A percentile compares a stretch with the other conserved stretches of the same genome.
Evolutionary conservation across 2,797 vertebrate species (phyloP).

Genomic region (Enteromius argenteus): DNA sequence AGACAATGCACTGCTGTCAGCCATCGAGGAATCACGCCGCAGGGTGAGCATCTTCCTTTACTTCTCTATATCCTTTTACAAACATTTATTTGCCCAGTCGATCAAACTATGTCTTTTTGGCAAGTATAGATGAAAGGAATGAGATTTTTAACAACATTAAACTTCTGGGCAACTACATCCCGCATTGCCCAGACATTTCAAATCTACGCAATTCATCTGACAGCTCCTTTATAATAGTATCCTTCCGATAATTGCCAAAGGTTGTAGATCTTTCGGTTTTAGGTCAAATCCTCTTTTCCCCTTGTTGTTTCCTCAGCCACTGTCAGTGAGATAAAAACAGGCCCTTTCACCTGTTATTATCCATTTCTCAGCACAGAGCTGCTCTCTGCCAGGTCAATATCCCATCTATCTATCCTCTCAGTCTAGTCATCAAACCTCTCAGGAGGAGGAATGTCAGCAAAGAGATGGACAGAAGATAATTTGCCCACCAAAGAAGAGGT

Average conservation of each 20-base stretch:
- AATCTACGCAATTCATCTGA: background rate
- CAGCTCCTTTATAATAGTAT: background rate
- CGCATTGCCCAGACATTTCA: slow-evolving; percentile 5
- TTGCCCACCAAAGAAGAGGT: slow-evolving; percentile 19
- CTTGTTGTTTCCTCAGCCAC: slow-evolving; percentile 34
- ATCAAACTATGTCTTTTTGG: background rate
- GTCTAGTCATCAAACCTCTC: slow-evolving; percentile 43
- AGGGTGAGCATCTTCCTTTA: slow-evolving; percentile 82
- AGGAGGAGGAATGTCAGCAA: slow-evolving; percentile 31
- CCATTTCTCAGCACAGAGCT: slow-evolving; percentile 41
- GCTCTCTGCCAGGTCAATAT: slow-evolving; percentile 51
- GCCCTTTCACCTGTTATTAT: slow-evolving; percentile 52
- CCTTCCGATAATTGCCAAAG: background rate
- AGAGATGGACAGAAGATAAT: slow-evolving; percentile 25
- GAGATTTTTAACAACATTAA: background rate
- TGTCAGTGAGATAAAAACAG: slow-evolving; percentile 54
- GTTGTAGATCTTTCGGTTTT: slow-evolving; percentile 7
- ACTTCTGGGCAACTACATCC: background rate
- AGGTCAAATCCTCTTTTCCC: slow-evolving; percentile 19
- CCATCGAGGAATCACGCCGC: slow-evolving; percentile 96
- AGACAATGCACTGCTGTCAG: slow-evolving; percentile 95
- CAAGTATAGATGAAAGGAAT: background rate
- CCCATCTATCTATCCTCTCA: slow-evolving; percentile 39
- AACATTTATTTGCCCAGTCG: background rate
- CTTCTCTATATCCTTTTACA: slow-evolving; percentile 1